Conservation (phyloP, 2,888 invertebrate genomes). For the Icerya purchasi region DNA sequence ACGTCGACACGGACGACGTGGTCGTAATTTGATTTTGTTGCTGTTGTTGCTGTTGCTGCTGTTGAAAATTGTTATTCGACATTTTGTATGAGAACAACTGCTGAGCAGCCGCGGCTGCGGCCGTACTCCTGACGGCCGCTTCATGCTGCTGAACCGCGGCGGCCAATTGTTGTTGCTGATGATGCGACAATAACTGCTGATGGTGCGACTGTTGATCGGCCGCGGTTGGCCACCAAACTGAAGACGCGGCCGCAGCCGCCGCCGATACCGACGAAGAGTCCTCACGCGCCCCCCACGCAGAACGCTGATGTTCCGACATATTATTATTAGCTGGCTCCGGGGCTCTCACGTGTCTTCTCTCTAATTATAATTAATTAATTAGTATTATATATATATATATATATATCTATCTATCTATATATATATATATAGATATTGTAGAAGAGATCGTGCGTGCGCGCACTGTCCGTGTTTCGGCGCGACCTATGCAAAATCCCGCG, state of each 20-base stretch:
- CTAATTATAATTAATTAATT: too few species aligned
- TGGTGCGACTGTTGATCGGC: conserved; percentile 22
- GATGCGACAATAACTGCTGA: conserved; percentile 21
- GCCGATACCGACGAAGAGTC: conserved; percentile 14
- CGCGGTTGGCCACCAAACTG: conserved; percentile 30
- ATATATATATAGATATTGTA: too few species aligned
- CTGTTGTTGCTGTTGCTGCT: conserved; percentile 30
- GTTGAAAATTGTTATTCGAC: conserved; percentile 19
- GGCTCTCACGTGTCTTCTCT: too few species aligned
- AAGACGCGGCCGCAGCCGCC: conserved; percentile 14
- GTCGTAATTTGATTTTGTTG: conserved; percentile 20
- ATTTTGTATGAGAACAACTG: conserved; percentile 14
- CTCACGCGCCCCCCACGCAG: conserved; percentile 13
- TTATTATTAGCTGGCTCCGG: too few species aligned
- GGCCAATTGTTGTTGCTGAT: conserved; percentile 24
- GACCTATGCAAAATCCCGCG: too few species aligned
- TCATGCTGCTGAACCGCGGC: conserved; percentile 20
- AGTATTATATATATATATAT: too few species aligned
- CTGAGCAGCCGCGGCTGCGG: conserved; percentile 15
- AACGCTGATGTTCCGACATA: conserved; percentile 13
- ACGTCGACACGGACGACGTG: neutral
- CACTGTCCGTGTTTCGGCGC: too few species aligned
- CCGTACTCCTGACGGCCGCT: conserved; percentile 9
- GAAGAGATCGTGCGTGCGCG: too few species aligned
- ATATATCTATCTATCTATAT: too few species aligned